Percentiles rank a stretch among this genome's conserved stretches.
phyloP scores from a whole-genome alignment of 2,888 invertebrate genomes.

The Trichacis sp. region DNA sequence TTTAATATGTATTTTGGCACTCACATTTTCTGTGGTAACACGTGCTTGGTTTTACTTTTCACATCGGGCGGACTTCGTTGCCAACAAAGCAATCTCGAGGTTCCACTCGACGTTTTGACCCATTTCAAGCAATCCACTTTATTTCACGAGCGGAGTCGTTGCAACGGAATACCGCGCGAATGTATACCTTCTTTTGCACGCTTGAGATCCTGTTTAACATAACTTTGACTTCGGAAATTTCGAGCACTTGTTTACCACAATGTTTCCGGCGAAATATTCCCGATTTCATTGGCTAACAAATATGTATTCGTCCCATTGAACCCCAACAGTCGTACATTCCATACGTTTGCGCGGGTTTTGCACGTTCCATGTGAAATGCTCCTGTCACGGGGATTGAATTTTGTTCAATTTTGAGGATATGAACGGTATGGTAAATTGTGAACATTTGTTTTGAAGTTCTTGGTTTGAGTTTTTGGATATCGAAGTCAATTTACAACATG shows the following conservation, averaged over 20 bases:
- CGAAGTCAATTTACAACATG: too few relatives aligned
- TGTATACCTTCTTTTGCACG: background rate
- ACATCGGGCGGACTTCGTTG: conserved; percentile 4
- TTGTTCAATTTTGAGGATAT: too few relatives aligned
- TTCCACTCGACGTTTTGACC: conserved; percentile 10
- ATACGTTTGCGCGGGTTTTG: too few relatives aligned
- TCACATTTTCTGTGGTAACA: conserved; percentile 1
- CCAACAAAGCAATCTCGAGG: conserved; percentile 8
- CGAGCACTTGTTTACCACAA: background rate
- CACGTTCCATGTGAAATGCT: too few relatives aligned
- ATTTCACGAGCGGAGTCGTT: conserved; percentile 1
- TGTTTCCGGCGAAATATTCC: background rate
- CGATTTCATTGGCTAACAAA: background rate
- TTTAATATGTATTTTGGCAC: conserved; percentile 10
- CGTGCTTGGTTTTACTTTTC: conserved; percentile 8
- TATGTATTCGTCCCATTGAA: too few relatives aligned
- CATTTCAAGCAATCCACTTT: conserved; percentile 9
- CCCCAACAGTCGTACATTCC: too few relatives aligned
- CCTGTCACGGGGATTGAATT: too few relatives aligned
- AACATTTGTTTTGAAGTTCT: too few relatives aligned
- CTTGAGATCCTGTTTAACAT: background rate
- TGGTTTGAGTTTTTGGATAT: too few relatives aligned
- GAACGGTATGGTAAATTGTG: too few relatives aligned
- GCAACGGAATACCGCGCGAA: background rate
- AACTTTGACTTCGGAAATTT: background rate